Base-by-base conservation (phyloP, 1,140 invertebrate genomes). In the Hyles vespertilio region DNA sequence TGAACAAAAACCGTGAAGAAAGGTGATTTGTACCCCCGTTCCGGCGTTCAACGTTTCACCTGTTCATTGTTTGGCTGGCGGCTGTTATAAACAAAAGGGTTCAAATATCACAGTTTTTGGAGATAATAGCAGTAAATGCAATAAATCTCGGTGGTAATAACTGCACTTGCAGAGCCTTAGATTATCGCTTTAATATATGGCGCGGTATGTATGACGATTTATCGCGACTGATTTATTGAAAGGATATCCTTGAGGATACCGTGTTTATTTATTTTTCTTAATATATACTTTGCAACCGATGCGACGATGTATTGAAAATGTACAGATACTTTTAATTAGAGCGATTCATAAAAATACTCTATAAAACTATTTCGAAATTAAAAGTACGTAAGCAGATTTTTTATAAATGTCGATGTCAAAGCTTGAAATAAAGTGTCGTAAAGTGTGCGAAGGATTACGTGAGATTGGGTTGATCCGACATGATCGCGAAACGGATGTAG, bases 131-230 rank as follows among this genome's bases (percentile, higher is more conserved):
- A 63, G 66, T 55, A 56, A 72, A 60, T 56, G 70, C 73, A 70
- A 82, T 88, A 88, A 88, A 88, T 88, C 79, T 83, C 67, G 73
- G 76, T 71, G 72, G 72, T 88, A 86, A 85, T 88, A 84, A 84
- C 77, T 79, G 84, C 79, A 84, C 75, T 86, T 79, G 81, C 73
- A 67, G 58, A 71, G 65, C 65, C 67, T 79, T 69, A 77, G 75
- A 79, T 78, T 87, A 72, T 79, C 72, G 65, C 53, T 61, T 51
- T 79, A 77, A 77, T 77, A 60, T 72, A 65, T 67, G 72, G 70
- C 8, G 36, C 36, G 36, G 36, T 40, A 40, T 40, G 36, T 40
- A 61, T 56, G 61, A 72, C 56, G 59, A 69, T 74, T 81, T 73
- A 71, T 51, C 32, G 51, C 32, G 53, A 58, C 71, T 85, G 82